A percentile compares a stretch with the other conserved stretches of the same genome.
Conservation (phyloP, 23 tunicate species). For the Botrylloides violaceus region DNA sequence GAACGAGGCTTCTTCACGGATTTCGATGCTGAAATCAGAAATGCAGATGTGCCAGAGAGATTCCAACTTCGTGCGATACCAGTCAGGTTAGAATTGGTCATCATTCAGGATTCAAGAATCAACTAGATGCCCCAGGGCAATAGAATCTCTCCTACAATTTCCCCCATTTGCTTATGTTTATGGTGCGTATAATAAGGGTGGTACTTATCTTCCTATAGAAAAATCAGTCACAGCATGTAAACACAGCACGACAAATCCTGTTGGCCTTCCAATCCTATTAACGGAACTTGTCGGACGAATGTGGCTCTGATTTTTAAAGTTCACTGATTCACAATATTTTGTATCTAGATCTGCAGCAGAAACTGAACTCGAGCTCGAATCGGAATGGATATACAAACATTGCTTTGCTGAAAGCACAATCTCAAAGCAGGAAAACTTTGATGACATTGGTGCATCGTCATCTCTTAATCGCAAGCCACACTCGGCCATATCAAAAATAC, state of each 20-base stretch:
- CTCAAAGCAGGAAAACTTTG: slow-evolving; percentile 79
- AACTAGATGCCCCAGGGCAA: no score
- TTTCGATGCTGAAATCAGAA: slow-evolving; percentile 64
- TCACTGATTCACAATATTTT: no score
- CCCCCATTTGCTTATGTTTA: no score
- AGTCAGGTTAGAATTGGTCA: slow-evolving; percentile 54
- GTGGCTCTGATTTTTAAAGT: no score
- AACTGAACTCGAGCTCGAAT: slow-evolving; percentile 53
- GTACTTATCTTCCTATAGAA: no score
- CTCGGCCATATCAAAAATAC: slow-evolving; percentile 73
- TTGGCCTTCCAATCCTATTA: no score
- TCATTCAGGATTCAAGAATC: no score
- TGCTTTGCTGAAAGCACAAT: slow-evolving; percentile 73
- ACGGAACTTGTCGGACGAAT: no score
- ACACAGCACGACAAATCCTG: no score
- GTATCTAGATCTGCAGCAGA: slow-evolving; percentile 77
- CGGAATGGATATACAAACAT: slow-evolving; percentile 93
- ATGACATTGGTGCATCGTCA: slow-evolving; percentile 61
- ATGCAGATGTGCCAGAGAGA: slow-evolving; percentile 84
- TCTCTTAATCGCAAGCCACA: slow-evolving; percentile 79
- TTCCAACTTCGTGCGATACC: slow-evolving; percentile 87
- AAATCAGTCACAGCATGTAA: no score
- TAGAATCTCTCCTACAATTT: no score
- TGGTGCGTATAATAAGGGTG: no score
- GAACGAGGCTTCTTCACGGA: slow-evolving; percentile 87